Base-by-base conservation (phyloP, 2,113 vertebrate species). In the Cavia aperea region DNA sequence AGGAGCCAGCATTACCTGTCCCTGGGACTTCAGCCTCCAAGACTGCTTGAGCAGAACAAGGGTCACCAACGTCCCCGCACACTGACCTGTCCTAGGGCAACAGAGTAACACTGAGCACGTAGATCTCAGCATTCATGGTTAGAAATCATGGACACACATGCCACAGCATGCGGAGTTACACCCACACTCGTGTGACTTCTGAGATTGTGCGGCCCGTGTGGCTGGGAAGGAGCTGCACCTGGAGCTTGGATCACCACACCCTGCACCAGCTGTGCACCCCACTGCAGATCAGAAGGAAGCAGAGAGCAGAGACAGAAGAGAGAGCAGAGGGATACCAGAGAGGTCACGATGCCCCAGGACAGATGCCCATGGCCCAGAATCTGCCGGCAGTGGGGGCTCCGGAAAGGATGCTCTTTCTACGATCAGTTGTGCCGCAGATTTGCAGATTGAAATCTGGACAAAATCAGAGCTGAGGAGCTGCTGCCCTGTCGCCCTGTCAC, bases 381-480 rank as follows among this genome's bases (percentile, higher is more conserved):
- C 72, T 39, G 21, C 79, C 0, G 0, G 12, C 0, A 0, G 26
- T 19, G 39, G 7, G 19, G 14, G 5, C 39, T 8, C 21, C 0
- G 0, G 58, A 5, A 54, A 63, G 13, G 72, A 33, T 0, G 0
- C 1, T 0, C 4, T 1, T 8, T 56, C 56, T 2, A 0, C 4
- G 0, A 7, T 0, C 6, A 1, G 51, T 9, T 23, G 23, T 1
- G 3, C 1, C 0, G 4, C 15, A 13, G 24, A 33, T 29, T 70
- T 58, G 31, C 46, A 12, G 46, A 9, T n/a, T 43, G 36, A 36
- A 23, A 10, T 15, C 51, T 4, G 39, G 19, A 31, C 14, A n/a
- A n/a, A 81, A 54, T 77, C 86, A 81, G 72, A 65, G 72, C 60
- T 7, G 5, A 9, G 49, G 36, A 18, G 43, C 1, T 0, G 36